Conservation (phyloP, 2,888 invertebrate genomes). For the Carterocephalus palaemon region DNA sequence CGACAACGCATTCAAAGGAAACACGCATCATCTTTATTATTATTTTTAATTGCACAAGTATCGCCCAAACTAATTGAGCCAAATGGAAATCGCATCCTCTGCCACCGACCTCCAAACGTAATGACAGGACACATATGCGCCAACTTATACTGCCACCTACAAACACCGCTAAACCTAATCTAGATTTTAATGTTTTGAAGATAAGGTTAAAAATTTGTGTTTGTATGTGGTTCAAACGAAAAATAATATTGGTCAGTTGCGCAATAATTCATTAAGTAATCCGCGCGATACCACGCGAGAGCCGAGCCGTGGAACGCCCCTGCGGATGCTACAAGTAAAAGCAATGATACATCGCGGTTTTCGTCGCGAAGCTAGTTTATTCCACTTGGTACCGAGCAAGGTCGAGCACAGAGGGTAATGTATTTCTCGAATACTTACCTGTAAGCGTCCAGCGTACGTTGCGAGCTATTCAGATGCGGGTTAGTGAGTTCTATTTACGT, state of each 20-base stretch:
- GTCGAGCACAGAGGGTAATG: too few relatives aligned
- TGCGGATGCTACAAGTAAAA: slow-evolving; percentile 68
- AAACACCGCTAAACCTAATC: not conserved
- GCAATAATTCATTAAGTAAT: slow-evolving; percentile 56
- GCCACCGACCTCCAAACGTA: slow-evolving; percentile 59
- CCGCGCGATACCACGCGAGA: slow-evolving; percentile 44
- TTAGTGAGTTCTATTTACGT: too few relatives aligned
- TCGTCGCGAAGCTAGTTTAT: slow-evolving; percentile 52
- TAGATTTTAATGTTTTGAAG: not conserved
- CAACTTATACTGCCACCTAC: slow-evolving; percentile 13
- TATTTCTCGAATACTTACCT: too few relatives aligned
- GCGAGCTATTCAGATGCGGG: too few relatives aligned
- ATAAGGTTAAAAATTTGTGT: not conserved
- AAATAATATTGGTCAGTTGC: slow-evolving; percentile 11
- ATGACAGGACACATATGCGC: slow-evolving; percentile 58
- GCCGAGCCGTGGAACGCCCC: slow-evolving; percentile 57
- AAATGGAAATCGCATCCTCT: slow-evolving; percentile 65
- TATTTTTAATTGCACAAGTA: slow-evolving; percentile 32
- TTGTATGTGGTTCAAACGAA: not conserved
- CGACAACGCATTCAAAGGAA: slow-evolving; percentile 7
- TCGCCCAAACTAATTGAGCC: slow-evolving; percentile 41
- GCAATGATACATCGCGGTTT: slow-evolving; percentile 69
- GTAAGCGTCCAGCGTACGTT: too few relatives aligned
- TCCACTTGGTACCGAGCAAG: slow-evolving; percentile 44
- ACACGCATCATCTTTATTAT: slow-evolving; percentile 17